Base-by-base conservation (phyloP, 2,888 invertebrate species). In the Trichogramma evanescens region DNA sequence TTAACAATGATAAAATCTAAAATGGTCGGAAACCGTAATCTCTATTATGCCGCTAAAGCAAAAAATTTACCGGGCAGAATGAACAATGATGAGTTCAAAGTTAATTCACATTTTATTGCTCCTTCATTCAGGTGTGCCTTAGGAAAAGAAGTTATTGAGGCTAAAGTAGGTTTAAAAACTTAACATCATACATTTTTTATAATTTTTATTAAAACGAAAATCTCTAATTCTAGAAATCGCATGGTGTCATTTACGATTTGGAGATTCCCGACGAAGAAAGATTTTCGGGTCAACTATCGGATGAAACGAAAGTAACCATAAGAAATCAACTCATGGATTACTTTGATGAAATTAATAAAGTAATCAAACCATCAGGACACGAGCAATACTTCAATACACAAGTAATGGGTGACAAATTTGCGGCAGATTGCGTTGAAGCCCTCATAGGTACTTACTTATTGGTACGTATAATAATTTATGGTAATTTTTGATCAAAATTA, bases 341-440 rank as follows among this genome's bases (percentile, higher is more conserved):
- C 13, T 50, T 10, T 8, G 9, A 9, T 9, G 50, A 50, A 49
- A 8, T 8, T 3, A 40, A 48, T 0, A 6, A 26, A 6, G 9
- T 10, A 4, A 5, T 39, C 4, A 49, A 52, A 1, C 78, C 75
- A 3, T 82, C 82, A 41, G 78, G 80, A 0, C 81, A 79, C 73
- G 80, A 78, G 68, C 77, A 72, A 56, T 82, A 76, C 74, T 74
- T 83, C 38, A 78, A 78, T 8, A 67, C 77, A 42, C 82, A 83
- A 65, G 76, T 76, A 9, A 74, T 87, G 9, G 68, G 80, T 0
- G 85, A 87, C 72, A 88, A 93, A 83, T 78, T 82, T 54, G 78
- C 91, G 4, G 89, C 95, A 0, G 95, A 96, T 78, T 83, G 85
- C 63, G 88, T 93, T 2, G 95, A 96, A 78, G 89, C 95, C 0